phyloP scores from a whole-genome alignment of 2,113 vertebrate genomes.

The Oxyruncus cristatus region DNA sequence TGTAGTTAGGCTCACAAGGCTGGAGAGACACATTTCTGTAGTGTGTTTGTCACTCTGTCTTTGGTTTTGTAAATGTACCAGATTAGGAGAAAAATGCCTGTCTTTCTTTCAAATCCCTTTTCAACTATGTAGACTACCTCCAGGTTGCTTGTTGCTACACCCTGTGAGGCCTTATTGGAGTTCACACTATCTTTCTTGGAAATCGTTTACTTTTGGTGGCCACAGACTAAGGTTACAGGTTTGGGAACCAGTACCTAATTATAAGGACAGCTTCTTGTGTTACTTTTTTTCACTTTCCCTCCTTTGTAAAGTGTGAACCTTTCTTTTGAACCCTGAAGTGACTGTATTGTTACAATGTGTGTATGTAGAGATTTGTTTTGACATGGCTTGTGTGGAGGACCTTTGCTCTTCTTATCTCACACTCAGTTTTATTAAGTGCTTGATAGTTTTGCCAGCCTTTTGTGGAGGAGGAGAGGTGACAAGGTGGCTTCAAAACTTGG shows the following conservation, averaged over 20 bases:
- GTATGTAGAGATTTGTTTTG: slow-evolving; percentile 29
- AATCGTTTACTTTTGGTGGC: slow-evolving; percentile 18
- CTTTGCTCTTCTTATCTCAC: slow-evolving; percentile 39
- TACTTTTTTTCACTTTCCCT: background rate
- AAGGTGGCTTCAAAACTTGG: slow-evolving; percentile 8
- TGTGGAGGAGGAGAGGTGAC: background rate
- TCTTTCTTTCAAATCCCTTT: slow-evolving; percentile 4
- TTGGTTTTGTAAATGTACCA: background rate
- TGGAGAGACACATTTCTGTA: background rate
- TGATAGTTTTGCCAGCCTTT: background rate
- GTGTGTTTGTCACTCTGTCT: background rate
- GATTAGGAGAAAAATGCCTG: background rate
- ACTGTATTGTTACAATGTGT: background rate
- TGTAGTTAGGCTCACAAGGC: background rate
- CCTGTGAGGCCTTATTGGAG: background rate
- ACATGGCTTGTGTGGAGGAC: slow-evolving; percentile 17
- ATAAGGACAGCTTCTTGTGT: background rate
- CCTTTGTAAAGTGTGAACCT: slow-evolving; percentile 40
- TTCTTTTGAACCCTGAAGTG: slow-evolving; percentile 44
- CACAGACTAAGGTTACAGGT: slow-evolving; percentile 1
- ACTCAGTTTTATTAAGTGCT: slow-evolving; percentile 23
- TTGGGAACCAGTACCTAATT: slow-evolving; percentile 35
- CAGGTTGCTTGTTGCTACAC: background rate
- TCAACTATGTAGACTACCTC: background rate
- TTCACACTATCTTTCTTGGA: slow-evolving; percentile 18